Conservation (phyloP, 2,888 invertebrate genomes). For the Clunio marinus region DNA sequence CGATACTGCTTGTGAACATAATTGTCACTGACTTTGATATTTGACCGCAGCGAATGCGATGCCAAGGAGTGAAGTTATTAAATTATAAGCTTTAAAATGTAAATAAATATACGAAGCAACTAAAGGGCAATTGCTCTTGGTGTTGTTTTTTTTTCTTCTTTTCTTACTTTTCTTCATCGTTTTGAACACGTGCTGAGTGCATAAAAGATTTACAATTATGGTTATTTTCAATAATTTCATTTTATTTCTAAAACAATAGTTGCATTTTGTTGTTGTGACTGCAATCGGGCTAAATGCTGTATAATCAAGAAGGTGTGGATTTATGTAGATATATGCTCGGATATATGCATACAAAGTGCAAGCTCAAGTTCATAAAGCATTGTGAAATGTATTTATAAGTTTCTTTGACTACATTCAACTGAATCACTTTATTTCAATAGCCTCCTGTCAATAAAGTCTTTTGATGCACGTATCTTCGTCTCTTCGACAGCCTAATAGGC, state of each 20-base stretch:
- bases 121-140: not conserved
- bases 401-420: not conserved
- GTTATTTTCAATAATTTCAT: slow-evolving; percentile 11
- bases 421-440: slow-evolving; percentile 21
- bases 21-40: slow-evolving; percentile 37
- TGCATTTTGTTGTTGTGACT: not conserved
- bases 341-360: not conserved
- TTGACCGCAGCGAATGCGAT: slow-evolving; percentile 35
- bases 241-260: not conserved
- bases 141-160: not conserved
- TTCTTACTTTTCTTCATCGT: too few relatives aligned
- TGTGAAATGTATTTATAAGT: not conserved
- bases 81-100: slow-evolving; percentile 23
- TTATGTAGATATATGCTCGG: not conserved
- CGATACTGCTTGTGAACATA: slow-evolving; percentile 12
- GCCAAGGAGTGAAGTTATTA: not conserved
- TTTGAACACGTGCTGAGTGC: not conserved
- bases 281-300: not conserved
- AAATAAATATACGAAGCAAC: slow-evolving; percentile 7
- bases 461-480: not conserved
- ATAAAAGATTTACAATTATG: slow-evolving; percentile 9
- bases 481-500: slow-evolving; percentile 20
- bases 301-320: slow-evolving; percentile 23
- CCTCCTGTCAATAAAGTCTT: slow-evolving; percentile 17
- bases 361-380: not conserved